Conservation (phyloP, 2,797 vertebrate species). For the Rhinoraja longicauda region DNA sequence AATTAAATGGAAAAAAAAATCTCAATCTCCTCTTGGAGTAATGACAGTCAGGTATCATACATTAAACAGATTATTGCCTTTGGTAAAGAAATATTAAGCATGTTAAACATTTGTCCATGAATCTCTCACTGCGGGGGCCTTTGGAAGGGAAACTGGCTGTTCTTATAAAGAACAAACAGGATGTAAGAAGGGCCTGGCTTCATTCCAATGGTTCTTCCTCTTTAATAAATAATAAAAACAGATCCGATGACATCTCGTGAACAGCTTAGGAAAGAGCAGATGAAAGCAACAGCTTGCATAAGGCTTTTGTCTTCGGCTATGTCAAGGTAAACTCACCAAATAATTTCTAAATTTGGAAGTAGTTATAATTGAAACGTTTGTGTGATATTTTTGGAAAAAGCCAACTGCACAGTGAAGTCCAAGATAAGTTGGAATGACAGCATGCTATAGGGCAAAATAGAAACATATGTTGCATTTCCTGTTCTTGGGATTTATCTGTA, state of each 20-base stretch:
- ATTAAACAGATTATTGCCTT: neutral
- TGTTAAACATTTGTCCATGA: neutral
- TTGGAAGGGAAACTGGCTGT: neutral
- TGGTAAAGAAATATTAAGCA: neutral
- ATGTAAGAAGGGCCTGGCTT: neutral
- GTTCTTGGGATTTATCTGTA: neutral
- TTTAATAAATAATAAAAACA: neutral
- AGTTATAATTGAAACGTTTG: neutral
- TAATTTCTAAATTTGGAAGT: neutral
- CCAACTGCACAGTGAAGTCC: neutral
- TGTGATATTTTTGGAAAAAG: conserved; percentile 23
- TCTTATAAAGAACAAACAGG: neutral
- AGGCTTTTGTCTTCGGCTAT: neutral
- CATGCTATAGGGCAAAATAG: neutral
- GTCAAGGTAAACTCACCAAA: neutral
- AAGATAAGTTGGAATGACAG: neutral
- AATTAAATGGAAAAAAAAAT: neutral
- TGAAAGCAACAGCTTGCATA: neutral
- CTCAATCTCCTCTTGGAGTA: neutral
- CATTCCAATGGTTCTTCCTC: conserved; percentile 1
- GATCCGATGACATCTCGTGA: neutral
- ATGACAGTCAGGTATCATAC: neutral
- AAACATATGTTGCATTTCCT: conserved; percentile 20
- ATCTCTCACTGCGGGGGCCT: neutral
- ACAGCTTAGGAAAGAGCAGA: neutral